Evolutionary conservation across 2,113 vertebrate species (phyloP).

Genomic region (Cavia porcellus): DNA sequence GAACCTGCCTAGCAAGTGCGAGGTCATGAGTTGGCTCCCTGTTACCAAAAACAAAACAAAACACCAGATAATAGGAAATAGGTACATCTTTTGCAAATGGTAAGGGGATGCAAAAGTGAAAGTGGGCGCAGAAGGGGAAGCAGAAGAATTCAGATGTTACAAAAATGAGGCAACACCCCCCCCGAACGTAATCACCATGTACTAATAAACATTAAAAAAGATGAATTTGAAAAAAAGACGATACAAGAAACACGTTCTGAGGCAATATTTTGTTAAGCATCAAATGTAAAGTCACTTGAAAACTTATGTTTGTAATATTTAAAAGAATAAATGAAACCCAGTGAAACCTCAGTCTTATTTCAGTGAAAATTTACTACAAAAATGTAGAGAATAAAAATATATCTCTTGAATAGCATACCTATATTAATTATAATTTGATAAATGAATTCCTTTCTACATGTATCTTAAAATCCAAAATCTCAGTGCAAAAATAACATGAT

Average conservation of each 20-base stretch:
- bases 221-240: background rate
- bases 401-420: constrained; percentile 45
- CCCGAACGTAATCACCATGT: background rate
- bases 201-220: background rate
- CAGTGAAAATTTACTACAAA: constrained; percentile 52
- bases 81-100: background rate
- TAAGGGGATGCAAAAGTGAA: background rate
- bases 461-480: constrained; percentile 28
- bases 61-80: background rate
- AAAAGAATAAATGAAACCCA: constrained; percentile 54
- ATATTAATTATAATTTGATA: constrained; percentile 16
- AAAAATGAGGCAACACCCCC: background rate
- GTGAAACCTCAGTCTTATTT: constrained; percentile 42
- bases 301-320: constrained; percentile 33
- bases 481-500: constrained; percentile 63
- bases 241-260: constrained; percentile 36
- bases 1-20: no score
- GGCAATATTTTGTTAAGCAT: background rate
- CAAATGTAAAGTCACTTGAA: constrained; percentile 26
- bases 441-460: constrained; percentile 42
- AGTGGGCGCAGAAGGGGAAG: background rate
- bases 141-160: background rate
- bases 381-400: constrained; percentile 36
- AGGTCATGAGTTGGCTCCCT: no score
- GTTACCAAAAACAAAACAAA: background rate